Percentiles rank a stretch among this genome's conserved stretches.
phyloP scores from a whole-genome alignment of 2,113 vertebrate species.

The Isichthys henryi region DNA sequence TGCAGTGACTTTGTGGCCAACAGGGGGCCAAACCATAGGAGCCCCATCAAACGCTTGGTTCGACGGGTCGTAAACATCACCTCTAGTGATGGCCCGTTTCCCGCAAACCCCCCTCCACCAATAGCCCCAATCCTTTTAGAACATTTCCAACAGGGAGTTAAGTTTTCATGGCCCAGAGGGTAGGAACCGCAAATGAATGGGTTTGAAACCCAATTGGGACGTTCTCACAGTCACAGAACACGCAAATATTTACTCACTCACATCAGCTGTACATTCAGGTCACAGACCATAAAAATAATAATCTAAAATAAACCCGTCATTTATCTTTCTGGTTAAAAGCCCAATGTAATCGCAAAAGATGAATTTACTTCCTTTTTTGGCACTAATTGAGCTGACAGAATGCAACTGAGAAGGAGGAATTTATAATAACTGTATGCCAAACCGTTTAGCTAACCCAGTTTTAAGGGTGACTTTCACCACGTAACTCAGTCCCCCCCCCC shows the following conservation, averaged over 20 bases:
- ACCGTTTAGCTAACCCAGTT: background rate
- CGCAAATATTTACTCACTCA: background rate
- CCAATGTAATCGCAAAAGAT: background rate
- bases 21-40: background rate
- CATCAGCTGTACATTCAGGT: background rate
- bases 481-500: background rate
- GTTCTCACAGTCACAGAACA: background rate
- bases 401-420: background rate
- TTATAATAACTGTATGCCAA: background rate
- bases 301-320: background rate
- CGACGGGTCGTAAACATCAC: background rate
- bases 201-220: background rate
- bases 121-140: background rate
- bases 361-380: background rate
- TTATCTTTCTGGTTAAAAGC: background rate
- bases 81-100: background rate
- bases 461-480: background rate
- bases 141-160: background rate
- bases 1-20: background rate
- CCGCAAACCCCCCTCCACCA: background rate
- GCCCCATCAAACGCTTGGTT: background rate
- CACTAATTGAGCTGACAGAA: background rate
- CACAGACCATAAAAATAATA: background rate
- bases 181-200: background rate
- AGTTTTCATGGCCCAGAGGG: background rate